Percentiles rank a stretch among this genome's conserved stretches.
Conservation (phyloP, 1,140 invertebrate genomes). For the Metaphire vulgaris region DNA sequence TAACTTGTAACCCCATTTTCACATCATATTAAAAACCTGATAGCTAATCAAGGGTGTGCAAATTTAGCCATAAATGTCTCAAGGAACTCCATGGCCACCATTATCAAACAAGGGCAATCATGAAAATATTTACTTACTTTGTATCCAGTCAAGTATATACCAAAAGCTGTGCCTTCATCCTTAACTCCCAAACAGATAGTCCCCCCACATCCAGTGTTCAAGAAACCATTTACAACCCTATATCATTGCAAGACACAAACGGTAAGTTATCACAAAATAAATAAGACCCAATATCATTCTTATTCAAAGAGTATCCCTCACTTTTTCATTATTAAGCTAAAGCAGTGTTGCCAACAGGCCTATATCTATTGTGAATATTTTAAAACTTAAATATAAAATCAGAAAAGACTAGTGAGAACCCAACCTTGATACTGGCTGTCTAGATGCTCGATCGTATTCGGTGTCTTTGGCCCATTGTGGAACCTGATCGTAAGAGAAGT, state of each 20-base stretch:
- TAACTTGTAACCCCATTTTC: too few relatives aligned
- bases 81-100: too few relatives aligned
- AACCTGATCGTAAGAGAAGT: constrained; percentile 41
- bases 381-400: too few relatives aligned
- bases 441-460: constrained; percentile 29
- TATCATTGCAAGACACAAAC: constrained; percentile 24
- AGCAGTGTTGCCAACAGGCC: too few relatives aligned
- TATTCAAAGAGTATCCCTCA: too few relatives aligned
- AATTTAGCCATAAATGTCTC: too few relatives aligned
- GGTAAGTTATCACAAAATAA: background rate
- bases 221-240: constrained; percentile 47
- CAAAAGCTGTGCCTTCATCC: constrained; percentile 43
- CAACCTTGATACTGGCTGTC: constrained; percentile 39
- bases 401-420: background rate
- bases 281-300: too few relatives aligned
- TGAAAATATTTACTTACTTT: constrained; percentile 36
- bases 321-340: too few relatives aligned
- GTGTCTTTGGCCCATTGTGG: constrained; percentile 35
- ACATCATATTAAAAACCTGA: too few relatives aligned
- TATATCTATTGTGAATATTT: too few relatives aligned
- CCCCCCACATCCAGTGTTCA: constrained; percentile 50
- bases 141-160: constrained; percentile 43
- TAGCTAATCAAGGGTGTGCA: too few relatives aligned
- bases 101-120: background rate
- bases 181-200: constrained; percentile 46